Percentiles rank a stretch among this genome's conserved stretches.
Evolutionary conservation across 2,797 vertebrate species (phyloP).

Genomic region (Oryzias dopingdopingensis): DNA sequence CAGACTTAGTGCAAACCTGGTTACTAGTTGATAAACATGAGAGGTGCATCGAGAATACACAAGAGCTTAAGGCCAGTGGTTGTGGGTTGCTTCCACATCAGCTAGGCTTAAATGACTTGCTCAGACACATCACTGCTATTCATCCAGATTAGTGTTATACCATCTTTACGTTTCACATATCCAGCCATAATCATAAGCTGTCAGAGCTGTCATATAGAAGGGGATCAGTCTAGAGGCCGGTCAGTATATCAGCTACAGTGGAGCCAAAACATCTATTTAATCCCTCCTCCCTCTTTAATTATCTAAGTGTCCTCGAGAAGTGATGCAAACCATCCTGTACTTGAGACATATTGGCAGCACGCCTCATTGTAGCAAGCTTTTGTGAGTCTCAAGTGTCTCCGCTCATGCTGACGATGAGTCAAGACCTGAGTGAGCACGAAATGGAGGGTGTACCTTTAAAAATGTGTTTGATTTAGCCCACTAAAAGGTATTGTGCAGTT

Average conservation of each 20-base stretch:
- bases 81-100: conserved; percentile 37
- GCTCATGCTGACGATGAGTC: conserved; percentile 58
- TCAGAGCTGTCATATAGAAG: conserved; percentile 52
- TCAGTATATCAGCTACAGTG: conserved; percentile 59
- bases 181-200: conserved; percentile 69
- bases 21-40: conserved; percentile 21
- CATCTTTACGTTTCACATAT: conserved; percentile 64
- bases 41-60: conserved; percentile 10
- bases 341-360: conserved; percentile 64
- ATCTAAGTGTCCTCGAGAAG: conserved; percentile 65
- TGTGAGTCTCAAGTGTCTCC: conserved; percentile 53
- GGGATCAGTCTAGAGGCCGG: conserved; percentile 65
- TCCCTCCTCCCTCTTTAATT: conserved; percentile 71
- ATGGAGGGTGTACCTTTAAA: conserved; percentile 53
- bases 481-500: conserved; percentile 50
- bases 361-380: conserved; percentile 56
- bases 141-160: conserved; percentile 68
- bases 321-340: conserved; percentile 61
- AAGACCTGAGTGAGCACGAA: conserved; percentile 58
- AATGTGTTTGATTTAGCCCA: conserved; percentile 57
- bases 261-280: conserved; percentile 69
- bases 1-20: conserved; percentile 5
- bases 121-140: conserved; percentile 64
- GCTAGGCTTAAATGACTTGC: conserved; percentile 49
- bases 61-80: conserved; percentile 34